A percentile compares a stretch with the other conserved stretches of the same genome.
These are phyloP conservation scores for Heteromyza rotundicornis DNA, from an alignment of 2,888 invertebrate species.

Conservation along the genomic window DNA sequence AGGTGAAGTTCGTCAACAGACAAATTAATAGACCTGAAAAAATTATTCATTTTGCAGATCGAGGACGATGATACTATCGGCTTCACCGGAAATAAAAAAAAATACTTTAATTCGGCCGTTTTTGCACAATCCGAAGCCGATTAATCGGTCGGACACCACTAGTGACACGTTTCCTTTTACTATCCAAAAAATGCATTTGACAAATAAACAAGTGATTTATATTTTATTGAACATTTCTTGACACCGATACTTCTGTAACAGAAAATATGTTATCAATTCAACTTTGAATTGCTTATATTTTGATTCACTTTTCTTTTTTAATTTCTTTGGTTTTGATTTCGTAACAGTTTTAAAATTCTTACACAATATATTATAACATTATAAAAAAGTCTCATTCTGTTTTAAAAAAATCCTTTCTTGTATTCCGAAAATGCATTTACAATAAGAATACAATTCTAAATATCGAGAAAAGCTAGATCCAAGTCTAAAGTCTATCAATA, in stretches of 20 bases:
- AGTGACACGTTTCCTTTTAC: too few species aligned
- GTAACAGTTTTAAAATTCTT: constrained; percentile 21
- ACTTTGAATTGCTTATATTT: not conserved
- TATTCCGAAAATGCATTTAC: not conserved
- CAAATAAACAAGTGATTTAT: not conserved
- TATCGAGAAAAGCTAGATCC: not conserved
- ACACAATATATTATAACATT: constrained; percentile 10
- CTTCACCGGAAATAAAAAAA: too few species aligned
- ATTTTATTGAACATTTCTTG: not conserved
- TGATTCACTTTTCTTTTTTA: constrained; percentile 16
- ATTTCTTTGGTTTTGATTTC: constrained; percentile 42
- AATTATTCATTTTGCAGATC: too few species aligned
- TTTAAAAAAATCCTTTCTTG: constrained; percentile 51
- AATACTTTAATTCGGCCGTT: too few species aligned
- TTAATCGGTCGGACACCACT: too few species aligned
- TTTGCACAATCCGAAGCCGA: too few species aligned
- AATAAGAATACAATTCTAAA: not conserved
- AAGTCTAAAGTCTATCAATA: not conserved
- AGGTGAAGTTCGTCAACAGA: too few species aligned
- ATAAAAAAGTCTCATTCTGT: constrained; percentile 47
- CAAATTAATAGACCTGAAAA: too few species aligned
- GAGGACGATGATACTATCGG: too few species aligned
- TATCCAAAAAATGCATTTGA: not conserved
- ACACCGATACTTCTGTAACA: too few species aligned
- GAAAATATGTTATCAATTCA: too few species aligned